These are phyloP conservation scores for Bagarius yarrelli DNA, from an alignment of 2,113 vertebrate species.

Conservation along the genomic window DNA sequence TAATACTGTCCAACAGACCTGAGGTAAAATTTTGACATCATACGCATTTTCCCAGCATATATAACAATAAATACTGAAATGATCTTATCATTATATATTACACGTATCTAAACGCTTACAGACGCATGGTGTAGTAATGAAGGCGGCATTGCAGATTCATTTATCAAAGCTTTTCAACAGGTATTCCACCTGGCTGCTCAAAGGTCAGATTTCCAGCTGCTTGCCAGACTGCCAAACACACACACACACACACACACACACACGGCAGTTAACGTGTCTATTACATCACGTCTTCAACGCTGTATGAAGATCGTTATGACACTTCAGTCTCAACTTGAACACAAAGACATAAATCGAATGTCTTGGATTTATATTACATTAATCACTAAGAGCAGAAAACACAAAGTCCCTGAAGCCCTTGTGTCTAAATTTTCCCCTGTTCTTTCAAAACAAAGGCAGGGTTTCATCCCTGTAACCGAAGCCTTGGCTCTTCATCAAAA, in stretches of 20 bases:
- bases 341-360: background rate
- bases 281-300: slow-evolving; percentile 36
- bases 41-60: too few relatives aligned
- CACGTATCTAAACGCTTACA: too few relatives aligned
- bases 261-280: background rate
- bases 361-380: slow-evolving; percentile 19
- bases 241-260: slow-evolving; percentile 19
- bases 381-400: slow-evolving; percentile 12
- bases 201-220: slow-evolving; percentile 44
- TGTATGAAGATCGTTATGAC: slow-evolving; percentile 23
- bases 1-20: background rate
- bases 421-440: slow-evolving; percentile 13
- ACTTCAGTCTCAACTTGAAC: slow-evolving; percentile 11
- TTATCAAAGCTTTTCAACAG: slow-evolving; percentile 42
- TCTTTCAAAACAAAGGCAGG: slow-evolving; percentile 19
- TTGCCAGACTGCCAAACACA: slow-evolving; percentile 15
- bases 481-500: slow-evolving; percentile 15
- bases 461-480: slow-evolving; percentile 38
- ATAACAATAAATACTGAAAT: too few relatives aligned
- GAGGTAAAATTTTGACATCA: too few relatives aligned
- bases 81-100: too few relatives aligned
- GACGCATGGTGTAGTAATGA: slow-evolving; percentile 6
- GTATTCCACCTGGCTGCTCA: slow-evolving; percentile 42
- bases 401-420: slow-evolving; percentile 22
- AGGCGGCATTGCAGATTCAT: background rate